These are phyloP conservation scores for Tonatia bakeri DNA, from an alignment of 2,113 vertebrate species.

Conservation along the genomic window DNA sequence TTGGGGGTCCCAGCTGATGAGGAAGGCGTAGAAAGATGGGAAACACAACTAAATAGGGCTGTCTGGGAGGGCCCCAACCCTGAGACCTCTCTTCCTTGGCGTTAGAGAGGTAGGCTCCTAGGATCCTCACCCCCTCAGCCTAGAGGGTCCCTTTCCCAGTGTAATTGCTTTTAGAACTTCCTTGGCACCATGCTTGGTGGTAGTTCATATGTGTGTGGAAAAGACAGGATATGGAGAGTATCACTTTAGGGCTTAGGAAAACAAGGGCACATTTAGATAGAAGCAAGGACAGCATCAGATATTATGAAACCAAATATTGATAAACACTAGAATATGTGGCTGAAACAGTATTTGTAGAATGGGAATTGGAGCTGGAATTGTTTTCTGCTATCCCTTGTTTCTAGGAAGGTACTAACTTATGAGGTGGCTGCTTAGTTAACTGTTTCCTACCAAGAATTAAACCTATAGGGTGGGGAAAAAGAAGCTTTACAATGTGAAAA, in stretches of 20 bases:
- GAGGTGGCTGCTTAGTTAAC: neutral
- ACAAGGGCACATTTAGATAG: neutral
- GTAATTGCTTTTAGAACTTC: neutral
- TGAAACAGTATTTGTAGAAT: conserved; percentile 18
- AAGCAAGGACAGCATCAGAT: neutral
- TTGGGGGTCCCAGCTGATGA: conserved; percentile 11
- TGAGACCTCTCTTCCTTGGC: neutral
- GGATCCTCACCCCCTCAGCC: neutral
- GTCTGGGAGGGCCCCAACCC: neutral
- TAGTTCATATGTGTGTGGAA: neutral
- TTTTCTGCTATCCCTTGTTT: neutral
- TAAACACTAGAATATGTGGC: neutral
- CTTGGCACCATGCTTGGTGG: neutral
- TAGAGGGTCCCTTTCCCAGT: neutral
- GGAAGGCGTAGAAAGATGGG: neutral
- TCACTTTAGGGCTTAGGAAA: neutral
- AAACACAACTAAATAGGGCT: neutral
- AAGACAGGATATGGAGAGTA: neutral
- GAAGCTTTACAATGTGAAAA: neutral
- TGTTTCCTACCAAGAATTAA: conserved; percentile 34
- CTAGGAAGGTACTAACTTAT: neutral
- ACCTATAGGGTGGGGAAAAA: neutral
- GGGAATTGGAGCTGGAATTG: neutral
- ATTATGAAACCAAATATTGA: neutral
- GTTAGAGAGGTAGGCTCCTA: conserved; percentile 17